These are phyloP conservation scores for Barbus barbus DNA, from an alignment of 2,113 vertebrate genomes.

Conservation along the genomic window DNA sequence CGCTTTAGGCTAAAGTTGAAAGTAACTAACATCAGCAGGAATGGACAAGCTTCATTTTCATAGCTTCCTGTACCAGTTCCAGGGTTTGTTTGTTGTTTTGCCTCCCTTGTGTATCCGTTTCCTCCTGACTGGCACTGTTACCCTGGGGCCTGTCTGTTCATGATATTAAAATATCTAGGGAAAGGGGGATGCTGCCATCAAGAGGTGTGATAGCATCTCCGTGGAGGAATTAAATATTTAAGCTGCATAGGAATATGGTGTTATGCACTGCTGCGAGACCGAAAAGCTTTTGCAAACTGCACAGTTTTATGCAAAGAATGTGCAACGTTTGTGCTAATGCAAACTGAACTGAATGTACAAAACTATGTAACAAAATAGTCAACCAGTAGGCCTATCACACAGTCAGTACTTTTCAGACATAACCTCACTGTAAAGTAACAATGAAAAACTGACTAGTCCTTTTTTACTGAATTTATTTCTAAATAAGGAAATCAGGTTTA, in stretches of 20 bases:
- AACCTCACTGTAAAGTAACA: not conserved
- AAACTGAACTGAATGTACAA: not conserved
- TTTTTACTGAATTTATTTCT: not conserved
- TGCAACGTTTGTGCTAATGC: not conserved
- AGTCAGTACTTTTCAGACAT: too few species aligned
- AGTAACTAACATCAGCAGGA: slow-evolving; percentile 47
- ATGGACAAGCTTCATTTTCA: slow-evolving; percentile 11
- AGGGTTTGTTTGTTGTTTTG: slow-evolving; percentile 45
- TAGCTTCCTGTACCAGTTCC: slow-evolving; percentile 40
- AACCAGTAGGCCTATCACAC: not conserved
- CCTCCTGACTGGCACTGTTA: slow-evolving; percentile 34
- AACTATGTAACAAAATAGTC: not conserved
- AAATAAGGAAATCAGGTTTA: not conserved
- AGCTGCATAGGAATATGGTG: slow-evolving; percentile 17
- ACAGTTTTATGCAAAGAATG: not conserved
- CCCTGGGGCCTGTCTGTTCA: slow-evolving; percentile 28
- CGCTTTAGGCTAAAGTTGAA: slow-evolving; percentile 29
- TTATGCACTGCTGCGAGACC: not conserved
- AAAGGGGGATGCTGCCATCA: slow-evolving; percentile 55
- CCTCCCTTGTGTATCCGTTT: slow-evolving; percentile 47
- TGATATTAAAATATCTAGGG: slow-evolving; percentile 47
- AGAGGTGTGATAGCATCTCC: slow-evolving; percentile 47
- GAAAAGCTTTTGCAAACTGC: slow-evolving; percentile 22
- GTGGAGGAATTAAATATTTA: slow-evolving; percentile 54
- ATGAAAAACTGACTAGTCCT: not conserved